Conservation (phyloP, 2,888 invertebrate species). For the Mactromeris polynyma region DNA sequence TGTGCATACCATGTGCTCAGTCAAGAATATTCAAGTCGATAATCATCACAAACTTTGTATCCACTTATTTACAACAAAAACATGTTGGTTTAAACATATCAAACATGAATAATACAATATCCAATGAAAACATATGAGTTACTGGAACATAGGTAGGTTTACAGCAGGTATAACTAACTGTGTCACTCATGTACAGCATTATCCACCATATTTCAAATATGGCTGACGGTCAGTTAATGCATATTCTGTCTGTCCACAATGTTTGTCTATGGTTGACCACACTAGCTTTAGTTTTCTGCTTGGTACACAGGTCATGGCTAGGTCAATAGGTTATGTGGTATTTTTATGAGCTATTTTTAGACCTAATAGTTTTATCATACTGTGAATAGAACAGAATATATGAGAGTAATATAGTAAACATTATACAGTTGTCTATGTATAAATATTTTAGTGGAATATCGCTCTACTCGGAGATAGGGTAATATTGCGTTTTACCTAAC, state of each 20-base stretch:
- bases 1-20: constrained; percentile 11
- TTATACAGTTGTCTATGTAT: too few relatives aligned
- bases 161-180: background rate
- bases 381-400: background rate
- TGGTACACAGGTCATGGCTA: constrained; percentile 34
- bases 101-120: background rate
- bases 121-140: background rate
- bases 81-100: background rate
- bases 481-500: too few relatives aligned
- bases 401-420: too few relatives aligned
- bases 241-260: background rate
- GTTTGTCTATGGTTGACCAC: constrained; percentile 21
- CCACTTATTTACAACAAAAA: background rate
- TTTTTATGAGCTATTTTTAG: constrained; percentile 45
- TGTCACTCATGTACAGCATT: background rate
- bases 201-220: background rate
- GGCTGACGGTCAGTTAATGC: constrained; percentile 12
- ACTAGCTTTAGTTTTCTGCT: constrained; percentile 11
- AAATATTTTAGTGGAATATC: too few relatives aligned
- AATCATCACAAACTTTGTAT: background rate
- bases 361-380: background rate
- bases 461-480: too few relatives aligned
- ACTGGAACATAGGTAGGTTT: background rate
- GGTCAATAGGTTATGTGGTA: constrained; percentile 53
- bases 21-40: background rate